A percentile compares a stretch with the other conserved stretches of the same genome.
These are phyloP conservation scores for Zeugodacus cucurbitae DNA, from an alignment of 1,140 invertebrate species.

Conservation along the genomic window DNA sequence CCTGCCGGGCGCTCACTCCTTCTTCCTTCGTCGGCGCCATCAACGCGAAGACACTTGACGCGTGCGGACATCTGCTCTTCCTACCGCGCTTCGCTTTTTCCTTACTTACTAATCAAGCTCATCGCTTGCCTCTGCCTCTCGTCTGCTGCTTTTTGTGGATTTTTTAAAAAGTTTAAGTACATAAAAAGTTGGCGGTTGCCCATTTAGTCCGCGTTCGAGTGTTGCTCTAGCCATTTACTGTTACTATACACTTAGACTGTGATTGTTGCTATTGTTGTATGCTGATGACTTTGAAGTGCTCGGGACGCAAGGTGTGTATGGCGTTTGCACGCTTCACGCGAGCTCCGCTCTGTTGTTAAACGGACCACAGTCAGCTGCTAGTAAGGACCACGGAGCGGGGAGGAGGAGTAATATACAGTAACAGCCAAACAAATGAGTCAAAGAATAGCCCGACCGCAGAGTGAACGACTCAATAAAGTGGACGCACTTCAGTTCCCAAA, in stretches of 20 bases:
- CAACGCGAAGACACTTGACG: not conserved
- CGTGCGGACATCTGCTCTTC: not conserved
- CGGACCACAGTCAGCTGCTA: not conserved
- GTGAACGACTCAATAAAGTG: not conserved
- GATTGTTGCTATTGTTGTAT: not conserved
- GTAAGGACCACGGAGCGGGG: not conserved
- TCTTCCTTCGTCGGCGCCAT: not conserved
- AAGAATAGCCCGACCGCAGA: constrained; percentile 16
- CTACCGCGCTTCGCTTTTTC: not conserved
- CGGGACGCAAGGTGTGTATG: not conserved
- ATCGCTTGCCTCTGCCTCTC: not conserved
- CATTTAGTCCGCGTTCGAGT: not conserved
- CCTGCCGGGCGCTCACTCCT: not conserved
- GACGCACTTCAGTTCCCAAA: not conserved
- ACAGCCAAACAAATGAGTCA: not conserved
- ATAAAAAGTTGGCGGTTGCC: constrained; percentile 1
- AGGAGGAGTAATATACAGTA: not conserved
- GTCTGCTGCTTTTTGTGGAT: not conserved
- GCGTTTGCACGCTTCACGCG: not conserved
- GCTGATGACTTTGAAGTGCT: not conserved
- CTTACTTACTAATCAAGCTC: too few relatives aligned
- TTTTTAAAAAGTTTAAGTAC: constrained; percentile 19
- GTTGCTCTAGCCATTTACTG: constrained; percentile 25
- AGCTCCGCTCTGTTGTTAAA: too few relatives aligned
- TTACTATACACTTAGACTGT: not conserved